Percentiles rank a stretch among this genome's conserved stretches.
Conservation (phyloP, 2,797 vertebrate genomes). For the Limosa lapponica region DNA sequence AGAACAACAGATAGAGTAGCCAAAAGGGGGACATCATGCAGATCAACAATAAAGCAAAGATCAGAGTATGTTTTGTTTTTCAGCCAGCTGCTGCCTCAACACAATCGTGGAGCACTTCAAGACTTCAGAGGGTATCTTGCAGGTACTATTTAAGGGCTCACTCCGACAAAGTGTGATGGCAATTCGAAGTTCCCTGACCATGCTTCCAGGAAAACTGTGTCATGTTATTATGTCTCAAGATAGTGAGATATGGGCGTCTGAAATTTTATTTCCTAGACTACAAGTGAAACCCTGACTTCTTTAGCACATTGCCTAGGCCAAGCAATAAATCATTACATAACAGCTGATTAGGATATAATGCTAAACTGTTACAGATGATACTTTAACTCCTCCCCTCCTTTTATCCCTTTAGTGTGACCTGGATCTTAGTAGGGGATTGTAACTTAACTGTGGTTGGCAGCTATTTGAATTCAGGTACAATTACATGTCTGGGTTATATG, state of each 20-base stretch:
- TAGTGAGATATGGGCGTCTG: not conserved
- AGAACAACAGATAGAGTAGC: not conserved
- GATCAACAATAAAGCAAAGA: not conserved
- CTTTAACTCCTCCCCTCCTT: not conserved
- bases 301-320: not conserved
- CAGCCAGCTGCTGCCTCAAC: not conserved
- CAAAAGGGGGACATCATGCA: not conserved
- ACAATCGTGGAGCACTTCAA: not conserved
- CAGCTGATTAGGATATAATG: not conserved
- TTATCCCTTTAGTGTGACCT: not conserved
- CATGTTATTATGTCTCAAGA: not conserved
- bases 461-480: not conserved
- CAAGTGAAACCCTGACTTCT: not conserved
- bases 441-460: not conserved
- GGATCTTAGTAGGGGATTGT: not conserved
- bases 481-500: not conserved
- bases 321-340: not conserved
- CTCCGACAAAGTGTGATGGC: not conserved
- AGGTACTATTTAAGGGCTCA: not conserved
- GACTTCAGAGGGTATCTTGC: not conserved
- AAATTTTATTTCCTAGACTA: not conserved
- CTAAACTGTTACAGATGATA: not conserved
- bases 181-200: not conserved
- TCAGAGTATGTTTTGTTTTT: not conserved
- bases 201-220: not conserved